These are phyloP conservation scores for Eupithecia dodoneata DNA, from an alignment of 2,888 invertebrate genomes.

Conservation along the genomic window DNA sequence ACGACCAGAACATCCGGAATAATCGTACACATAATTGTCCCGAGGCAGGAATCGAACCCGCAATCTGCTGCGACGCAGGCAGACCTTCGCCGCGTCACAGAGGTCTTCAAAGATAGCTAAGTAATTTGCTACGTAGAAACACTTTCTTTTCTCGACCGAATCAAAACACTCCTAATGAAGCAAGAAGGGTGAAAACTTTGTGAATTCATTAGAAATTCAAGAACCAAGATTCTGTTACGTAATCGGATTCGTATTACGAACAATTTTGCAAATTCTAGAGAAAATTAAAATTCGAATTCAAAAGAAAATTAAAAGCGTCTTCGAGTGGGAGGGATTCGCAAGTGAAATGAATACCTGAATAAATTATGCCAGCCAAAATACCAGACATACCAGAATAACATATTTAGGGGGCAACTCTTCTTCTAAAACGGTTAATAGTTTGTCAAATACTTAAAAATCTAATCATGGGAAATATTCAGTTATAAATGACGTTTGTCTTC, in stretches of 20 bases:
- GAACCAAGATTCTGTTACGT: constrained; percentile 65
- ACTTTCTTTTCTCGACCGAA: constrained; percentile 3
- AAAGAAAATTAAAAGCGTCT: constrained; percentile 5
- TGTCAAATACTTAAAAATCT: too few species aligned
- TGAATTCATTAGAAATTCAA: constrained; percentile 61
- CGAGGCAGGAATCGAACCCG: too few species aligned
- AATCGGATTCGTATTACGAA: constrained; percentile 65
- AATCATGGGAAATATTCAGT: too few species aligned
- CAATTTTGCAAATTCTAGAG: constrained; percentile 62
- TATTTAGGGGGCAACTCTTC: not conserved
- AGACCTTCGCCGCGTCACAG: too few species aligned
- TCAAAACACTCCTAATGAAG: constrained; percentile 26
- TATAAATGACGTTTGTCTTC: not conserved
- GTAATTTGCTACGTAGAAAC: not conserved
- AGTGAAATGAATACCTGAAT: constrained; percentile 62
- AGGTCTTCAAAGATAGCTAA: not conserved
- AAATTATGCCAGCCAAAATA: constrained; percentile 17
- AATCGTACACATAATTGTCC: too few species aligned
- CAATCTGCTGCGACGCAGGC: too few species aligned
- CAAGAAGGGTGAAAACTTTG: constrained; percentile 52
- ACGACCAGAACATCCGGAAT: too few species aligned
- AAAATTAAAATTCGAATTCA: constrained; percentile 24
- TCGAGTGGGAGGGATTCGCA: constrained; percentile 40
- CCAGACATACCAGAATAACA: not conserved
- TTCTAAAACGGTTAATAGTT: not conserved